Evolutionary conservation across 2,113 vertebrate genomes (phyloP).

Genomic region (Silurus glanis): DNA sequence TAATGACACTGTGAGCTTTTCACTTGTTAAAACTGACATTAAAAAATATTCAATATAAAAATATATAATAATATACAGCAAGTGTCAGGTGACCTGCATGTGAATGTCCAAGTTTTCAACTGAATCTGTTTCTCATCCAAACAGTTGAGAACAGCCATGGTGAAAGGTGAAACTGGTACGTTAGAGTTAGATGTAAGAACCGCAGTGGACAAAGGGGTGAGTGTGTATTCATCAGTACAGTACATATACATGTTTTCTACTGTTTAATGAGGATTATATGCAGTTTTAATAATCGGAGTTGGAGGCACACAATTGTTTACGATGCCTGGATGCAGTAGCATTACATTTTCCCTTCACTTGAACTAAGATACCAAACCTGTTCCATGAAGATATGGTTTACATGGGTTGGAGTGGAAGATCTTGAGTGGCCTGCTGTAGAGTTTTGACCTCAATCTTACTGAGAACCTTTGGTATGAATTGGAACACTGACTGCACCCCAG

Average conservation of each 20-base stretch:
- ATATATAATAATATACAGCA: too few relatives aligned
- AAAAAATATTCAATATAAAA: too few relatives aligned
- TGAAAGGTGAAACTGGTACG: conserved; percentile 86
- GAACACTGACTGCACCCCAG: too few relatives aligned
- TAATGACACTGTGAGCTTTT: conserved; percentile 76
- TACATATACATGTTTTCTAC: not conserved
- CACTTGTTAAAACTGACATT: not conserved
- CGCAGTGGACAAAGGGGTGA: conserved; percentile 89
- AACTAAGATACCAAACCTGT: too few relatives aligned
- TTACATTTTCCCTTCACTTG: too few relatives aligned
- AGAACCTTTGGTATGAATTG: too few relatives aligned
- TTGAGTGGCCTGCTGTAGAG: too few relatives aligned
- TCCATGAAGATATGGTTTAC: too few relatives aligned
- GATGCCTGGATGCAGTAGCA: too few relatives aligned
- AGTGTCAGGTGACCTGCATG: not conserved
- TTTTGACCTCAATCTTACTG: too few relatives aligned
- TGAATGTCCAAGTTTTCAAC: not conserved
- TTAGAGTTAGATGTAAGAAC: conserved; percentile 80
- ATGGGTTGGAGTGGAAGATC: too few relatives aligned
- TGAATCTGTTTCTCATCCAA: not conserved
- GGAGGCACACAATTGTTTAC: too few relatives aligned
- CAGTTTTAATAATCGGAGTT: not conserved
- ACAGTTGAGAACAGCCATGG: conserved; percentile 92
- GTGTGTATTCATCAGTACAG: conserved; percentile 36
- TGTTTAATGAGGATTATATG: not conserved